Evolutionary conservation across 2,113 vertebrate genomes (phyloP).

Genomic region (Prietella phreatophila): DNA sequence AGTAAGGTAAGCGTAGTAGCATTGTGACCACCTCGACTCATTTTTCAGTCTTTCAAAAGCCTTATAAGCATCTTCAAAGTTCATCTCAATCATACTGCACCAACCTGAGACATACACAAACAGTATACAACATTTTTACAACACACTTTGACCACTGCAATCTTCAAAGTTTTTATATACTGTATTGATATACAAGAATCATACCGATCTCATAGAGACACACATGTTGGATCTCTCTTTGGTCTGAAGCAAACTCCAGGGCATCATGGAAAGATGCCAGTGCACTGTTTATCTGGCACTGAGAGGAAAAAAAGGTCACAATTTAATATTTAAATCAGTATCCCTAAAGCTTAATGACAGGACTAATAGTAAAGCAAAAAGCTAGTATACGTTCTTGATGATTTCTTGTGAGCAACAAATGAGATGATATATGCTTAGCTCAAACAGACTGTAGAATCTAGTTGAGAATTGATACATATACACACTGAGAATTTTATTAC

Average conservation of each 20-base stretch:
- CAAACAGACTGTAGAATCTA: background rate
- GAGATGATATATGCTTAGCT: background rate
- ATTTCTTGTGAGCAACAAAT: background rate
- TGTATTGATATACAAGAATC: constrained; percentile 27
- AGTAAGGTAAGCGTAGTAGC: constrained; percentile 96
- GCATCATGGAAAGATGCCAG: constrained; percentile 95
- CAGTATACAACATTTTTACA: background rate
- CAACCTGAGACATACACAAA: constrained; percentile 76
- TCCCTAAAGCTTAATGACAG: background rate
- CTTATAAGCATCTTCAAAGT: constrained; percentile 88
- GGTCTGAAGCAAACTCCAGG: constrained; percentile 91
- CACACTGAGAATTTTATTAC: too few relatives aligned
- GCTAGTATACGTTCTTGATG: background rate
- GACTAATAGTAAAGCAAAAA: background rate
- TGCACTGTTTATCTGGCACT: constrained; percentile 99
- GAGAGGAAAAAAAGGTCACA: constrained; percentile 48
- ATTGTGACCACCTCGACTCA: constrained; percentile 97
- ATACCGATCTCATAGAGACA: constrained; percentile 98
- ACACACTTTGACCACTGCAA: background rate
- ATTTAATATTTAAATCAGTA: background rate
- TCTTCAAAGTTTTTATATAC: background rate
- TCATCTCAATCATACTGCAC: constrained; percentile 99
- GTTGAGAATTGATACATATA: background rate
- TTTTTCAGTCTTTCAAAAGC: constrained; percentile 94
- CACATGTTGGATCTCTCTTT: constrained; percentile 97